Base-by-base conservation (phyloP, 2,797 vertebrate genomes). In the Dromococcyx pavoninus region DNA sequence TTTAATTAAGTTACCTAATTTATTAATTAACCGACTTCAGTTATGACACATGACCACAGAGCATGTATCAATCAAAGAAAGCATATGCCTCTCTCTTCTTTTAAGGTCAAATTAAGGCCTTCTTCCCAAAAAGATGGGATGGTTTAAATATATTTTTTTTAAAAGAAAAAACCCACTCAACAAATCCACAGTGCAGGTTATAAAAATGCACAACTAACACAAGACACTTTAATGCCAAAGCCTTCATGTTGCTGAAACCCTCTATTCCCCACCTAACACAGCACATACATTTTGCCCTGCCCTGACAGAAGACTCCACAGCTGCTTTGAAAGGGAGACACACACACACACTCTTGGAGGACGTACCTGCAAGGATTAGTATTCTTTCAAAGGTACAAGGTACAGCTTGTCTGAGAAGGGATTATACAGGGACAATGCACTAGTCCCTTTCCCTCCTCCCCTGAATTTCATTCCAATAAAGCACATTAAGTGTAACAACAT, bases 331-430 rank as follows among this genome's bases (percentile, higher is more conserved):
- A 51, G 43, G 30, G 50, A 93, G 25, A 62, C n/a, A 32, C 13
- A 13, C 12, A 30, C 35, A n/a, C 35, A 22, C 11, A 11, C 23
- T 37, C 54, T 14, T 72, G 66, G 70, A 94, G 76, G 86, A 84
- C 83, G 11, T 51, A 94, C 64, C 89, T 92, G 44, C 33, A 81
- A 91, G 88, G 91, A 95, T 95, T 93, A 95, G 9, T 62, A 21
- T 58, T 73, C 91, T 93, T 94, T 81, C 88, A 74, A 88, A 90
- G 41, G 46, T 58, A 58, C 33, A 82, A 91, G 44, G 95, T 60
- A 82, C 67, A 77, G 73, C 86, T 93, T 66, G 48, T 84, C 91
- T 94, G 35, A 94, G 86, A 93, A 75, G 66, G 39, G 90, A 95
- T 96, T 96, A 96, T 46, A 84, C 14, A 86, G n/a, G 54, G 56